phyloP scores from a whole-genome alignment of 2,888 invertebrate genomes.

The Spisula solida region DNA sequence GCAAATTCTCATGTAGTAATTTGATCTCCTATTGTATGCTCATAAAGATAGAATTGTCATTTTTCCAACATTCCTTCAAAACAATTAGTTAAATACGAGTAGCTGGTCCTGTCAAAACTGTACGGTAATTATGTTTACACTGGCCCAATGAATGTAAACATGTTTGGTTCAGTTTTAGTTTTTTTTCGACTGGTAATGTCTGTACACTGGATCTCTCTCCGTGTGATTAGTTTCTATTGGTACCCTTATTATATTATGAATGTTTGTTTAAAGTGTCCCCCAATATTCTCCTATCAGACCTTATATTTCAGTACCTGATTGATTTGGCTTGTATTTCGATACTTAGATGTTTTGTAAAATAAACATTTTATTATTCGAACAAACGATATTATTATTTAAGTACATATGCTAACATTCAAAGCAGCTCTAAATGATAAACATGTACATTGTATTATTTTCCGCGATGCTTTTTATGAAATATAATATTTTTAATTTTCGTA shows the following conservation, averaged over 20 bases:
- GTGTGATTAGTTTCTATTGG: not conserved
- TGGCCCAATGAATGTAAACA: not conserved
- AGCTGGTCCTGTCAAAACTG: slow-evolving; percentile 44
- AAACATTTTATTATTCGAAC: slow-evolving; percentile 16
- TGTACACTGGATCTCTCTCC: not conserved
- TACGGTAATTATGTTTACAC: slow-evolving; percentile 51
- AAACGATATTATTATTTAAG: not conserved
- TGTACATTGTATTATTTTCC: no score
- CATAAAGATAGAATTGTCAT: not conserved
- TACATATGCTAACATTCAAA: no score
- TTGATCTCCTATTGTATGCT: slow-evolving; percentile 24
- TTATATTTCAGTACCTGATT: not conserved
- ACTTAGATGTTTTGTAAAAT: slow-evolving; percentile 4
- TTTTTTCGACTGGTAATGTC: not conserved
- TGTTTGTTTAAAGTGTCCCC: not conserved
- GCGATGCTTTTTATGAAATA: no score
- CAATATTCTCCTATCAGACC: not conserved
- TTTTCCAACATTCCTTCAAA: slow-evolving; percentile 34
- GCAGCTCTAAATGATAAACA: no score
- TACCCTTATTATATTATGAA: not conserved
- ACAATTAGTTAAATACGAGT: slow-evolving; percentile 50
- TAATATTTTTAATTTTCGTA: no score
- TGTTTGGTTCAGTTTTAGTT: not conserved
- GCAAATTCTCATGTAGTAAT: slow-evolving; percentile 29
- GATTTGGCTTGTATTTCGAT: not conserved